Conservation (phyloP, 2,888 invertebrate species). For the Nudaria mundana region DNA sequence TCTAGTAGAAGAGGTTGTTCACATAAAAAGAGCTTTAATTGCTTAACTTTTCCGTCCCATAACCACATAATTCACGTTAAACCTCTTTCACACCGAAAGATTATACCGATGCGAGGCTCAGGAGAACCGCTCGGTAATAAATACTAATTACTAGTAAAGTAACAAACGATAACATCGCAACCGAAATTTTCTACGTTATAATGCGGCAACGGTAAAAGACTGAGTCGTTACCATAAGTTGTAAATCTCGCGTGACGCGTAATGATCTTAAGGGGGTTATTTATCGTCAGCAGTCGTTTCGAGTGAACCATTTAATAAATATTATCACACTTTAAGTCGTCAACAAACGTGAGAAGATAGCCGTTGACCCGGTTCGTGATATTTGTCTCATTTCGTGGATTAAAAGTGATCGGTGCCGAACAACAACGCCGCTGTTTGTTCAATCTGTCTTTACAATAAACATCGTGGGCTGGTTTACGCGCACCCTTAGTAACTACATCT, state of each 20-base stretch:
- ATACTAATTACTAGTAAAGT: slow-evolving; percentile 80
- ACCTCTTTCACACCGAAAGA: slow-evolving; percentile 64
- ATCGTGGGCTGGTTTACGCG: slow-evolving; percentile 53
- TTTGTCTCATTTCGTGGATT: slow-evolving; percentile 76
- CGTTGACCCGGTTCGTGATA: slow-evolving; percentile 78
- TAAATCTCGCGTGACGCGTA: slow-evolving; percentile 77
- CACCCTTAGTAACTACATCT: slow-evolving; percentile 46
- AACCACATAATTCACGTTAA: slow-evolving; percentile 67
- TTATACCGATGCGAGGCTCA: slow-evolving; percentile 40
- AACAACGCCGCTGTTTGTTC: slow-evolving; percentile 65
- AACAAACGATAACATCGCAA: slow-evolving; percentile 69
- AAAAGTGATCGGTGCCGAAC: slow-evolving; percentile 69
- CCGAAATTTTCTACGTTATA: slow-evolving; percentile 64
- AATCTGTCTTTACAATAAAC: slow-evolving; percentile 70
- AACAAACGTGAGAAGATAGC: slow-evolving; percentile 80
- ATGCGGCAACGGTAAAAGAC: slow-evolving; percentile 46
- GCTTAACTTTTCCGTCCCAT: slow-evolving; percentile 66
- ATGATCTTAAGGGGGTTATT: slow-evolving; percentile 72
- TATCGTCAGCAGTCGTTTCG: slow-evolving; percentile 68
- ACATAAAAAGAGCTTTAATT: slow-evolving; percentile 71
- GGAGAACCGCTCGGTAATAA: slow-evolving; percentile 64
- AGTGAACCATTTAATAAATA: slow-evolving; percentile 79
- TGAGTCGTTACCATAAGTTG: slow-evolving; percentile 61
- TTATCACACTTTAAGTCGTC: slow-evolving; percentile 77
- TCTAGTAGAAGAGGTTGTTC: slow-evolving; percentile 57